phyloP scores from a whole-genome alignment of 30 jellyfish, hydroid and myxozoan genomes.

The Pelagia noctiluca region DNA sequence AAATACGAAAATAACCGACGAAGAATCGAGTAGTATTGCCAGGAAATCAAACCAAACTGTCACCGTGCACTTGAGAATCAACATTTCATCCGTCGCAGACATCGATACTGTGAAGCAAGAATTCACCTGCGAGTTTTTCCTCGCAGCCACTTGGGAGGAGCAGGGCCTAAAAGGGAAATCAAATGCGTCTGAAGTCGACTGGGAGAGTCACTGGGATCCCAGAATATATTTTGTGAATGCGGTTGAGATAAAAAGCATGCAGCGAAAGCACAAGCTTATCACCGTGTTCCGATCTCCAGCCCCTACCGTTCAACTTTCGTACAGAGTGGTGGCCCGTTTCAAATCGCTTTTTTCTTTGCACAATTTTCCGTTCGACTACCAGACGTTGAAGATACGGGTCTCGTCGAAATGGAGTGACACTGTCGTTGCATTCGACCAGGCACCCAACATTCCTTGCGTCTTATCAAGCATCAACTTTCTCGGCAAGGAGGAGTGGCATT shows the following conservation, averaged over 20 bases:
- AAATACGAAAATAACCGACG: conserved; percentile 60
- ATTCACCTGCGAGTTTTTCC: conserved; percentile 84
- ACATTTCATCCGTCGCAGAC: conserved; percentile 71
- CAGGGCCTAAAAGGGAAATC: conserved; percentile 58
- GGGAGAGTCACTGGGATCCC: conserved; percentile 92
- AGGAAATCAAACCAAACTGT: conserved; percentile 49
- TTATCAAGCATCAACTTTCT: conserved; percentile 74
- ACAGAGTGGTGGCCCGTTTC: conserved; percentile 89
- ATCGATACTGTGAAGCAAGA: conserved; percentile 89
- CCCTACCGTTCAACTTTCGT: conserved; percentile 83
- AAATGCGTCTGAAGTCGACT: conserved; percentile 45
- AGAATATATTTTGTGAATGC: conserved; percentile 89
- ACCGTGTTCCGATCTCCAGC: conserved; percentile 32
- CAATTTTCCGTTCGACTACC: conserved; percentile 87
- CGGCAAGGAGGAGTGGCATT: conserved; percentile 89
- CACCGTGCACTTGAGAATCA: conserved; percentile 64
- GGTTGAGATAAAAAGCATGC: conserved; percentile 78
- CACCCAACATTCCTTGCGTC: conserved; percentile 77
- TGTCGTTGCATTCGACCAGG: conserved; percentile 75
- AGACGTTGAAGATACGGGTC: conserved; percentile 72
- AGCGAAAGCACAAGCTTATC: conserved; percentile 68
- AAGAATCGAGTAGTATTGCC: conserved; percentile 40
- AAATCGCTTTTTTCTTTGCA: conserved; percentile 78
- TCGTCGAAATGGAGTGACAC: conserved; percentile 89
- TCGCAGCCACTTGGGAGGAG: conserved; percentile 97